Conservation (phyloP, 2,888 invertebrate species). For the Stenotaenia linearis region DNA sequence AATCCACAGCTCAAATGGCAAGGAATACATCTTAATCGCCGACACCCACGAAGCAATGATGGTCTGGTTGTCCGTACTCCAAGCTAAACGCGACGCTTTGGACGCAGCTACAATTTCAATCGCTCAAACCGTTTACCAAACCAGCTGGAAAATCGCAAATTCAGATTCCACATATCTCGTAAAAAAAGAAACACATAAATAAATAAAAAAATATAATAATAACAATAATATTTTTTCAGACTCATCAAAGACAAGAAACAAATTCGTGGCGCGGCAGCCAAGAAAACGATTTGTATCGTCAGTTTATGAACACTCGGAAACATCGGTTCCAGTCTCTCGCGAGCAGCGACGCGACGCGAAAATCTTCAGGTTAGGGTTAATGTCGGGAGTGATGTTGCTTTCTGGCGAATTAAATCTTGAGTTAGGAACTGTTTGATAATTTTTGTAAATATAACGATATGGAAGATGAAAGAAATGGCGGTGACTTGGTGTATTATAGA, state of each 20-base stretch:
- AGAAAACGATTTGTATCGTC: background rate
- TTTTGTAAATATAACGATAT: no score
- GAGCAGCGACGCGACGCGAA: background rate
- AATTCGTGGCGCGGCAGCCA: background rate
- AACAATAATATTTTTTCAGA: background rate
- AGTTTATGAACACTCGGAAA: background rate
- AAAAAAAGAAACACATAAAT: no score
- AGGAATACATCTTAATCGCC: constrained; percentile 46
- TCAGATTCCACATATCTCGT: background rate
- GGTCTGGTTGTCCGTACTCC: constrained; percentile 52
- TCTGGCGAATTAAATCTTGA: no score
- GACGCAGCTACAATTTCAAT: constrained; percentile 30
- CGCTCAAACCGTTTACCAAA: background rate
- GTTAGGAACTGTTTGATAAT: no score
- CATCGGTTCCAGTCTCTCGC: background rate
- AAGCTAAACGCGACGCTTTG: constrained; percentile 40
- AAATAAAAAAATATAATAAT: background rate
- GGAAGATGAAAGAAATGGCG: no score
- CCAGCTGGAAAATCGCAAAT: background rate
- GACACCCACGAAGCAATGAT: constrained; percentile 53
- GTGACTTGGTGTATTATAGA: no score
- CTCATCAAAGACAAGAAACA: background rate
- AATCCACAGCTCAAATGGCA: constrained; percentile 40
- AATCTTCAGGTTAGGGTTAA: background rate
- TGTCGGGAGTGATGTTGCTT: no score